Evolutionary conservation across 2,113 vertebrate species (phyloP).

Genomic region (Collichthys lucidus): DNA sequence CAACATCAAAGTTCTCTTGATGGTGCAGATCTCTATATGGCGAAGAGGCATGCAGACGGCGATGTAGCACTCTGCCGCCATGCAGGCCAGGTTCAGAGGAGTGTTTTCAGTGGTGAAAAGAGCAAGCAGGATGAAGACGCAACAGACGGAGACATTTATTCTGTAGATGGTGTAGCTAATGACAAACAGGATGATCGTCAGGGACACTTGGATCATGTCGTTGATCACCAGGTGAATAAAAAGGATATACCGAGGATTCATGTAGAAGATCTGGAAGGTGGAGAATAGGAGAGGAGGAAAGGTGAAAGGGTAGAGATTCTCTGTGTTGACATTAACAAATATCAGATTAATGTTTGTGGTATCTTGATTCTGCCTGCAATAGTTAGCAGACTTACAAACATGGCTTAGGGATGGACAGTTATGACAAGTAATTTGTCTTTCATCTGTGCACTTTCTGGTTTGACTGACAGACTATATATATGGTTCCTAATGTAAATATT

Average conservation of each 20-base stretch:
- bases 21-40: constrained; percentile 67
- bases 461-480: no score
- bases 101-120: constrained; percentile 69
- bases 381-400: no score
- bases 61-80: constrained; percentile 78
- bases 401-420: no score
- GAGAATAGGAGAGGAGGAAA: no score
- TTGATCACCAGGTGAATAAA: constrained; percentile 80
- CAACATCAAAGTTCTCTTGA: constrained; percentile 55
- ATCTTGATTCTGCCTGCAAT: no score
- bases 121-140: constrained; percentile 4
- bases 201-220: constrained; percentile 72
- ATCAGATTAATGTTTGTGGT: no score
- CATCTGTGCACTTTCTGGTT: no score
- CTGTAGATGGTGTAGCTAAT: constrained; percentile 62
- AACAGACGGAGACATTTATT: constrained; percentile 49
- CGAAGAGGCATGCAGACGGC: constrained; percentile 74
- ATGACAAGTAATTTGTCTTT: no score
- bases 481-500: no score
- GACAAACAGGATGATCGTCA: constrained; percentile 52
- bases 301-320: no score
- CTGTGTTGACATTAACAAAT: no score
- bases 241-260: constrained; percentile 75
- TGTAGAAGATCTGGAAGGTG: constrained; percentile 62
- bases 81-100: constrained; percentile 56